phyloP scores from a whole-genome alignment of 1,140 invertebrate genomes.

The Akabosia matsudoensis region DNA sequence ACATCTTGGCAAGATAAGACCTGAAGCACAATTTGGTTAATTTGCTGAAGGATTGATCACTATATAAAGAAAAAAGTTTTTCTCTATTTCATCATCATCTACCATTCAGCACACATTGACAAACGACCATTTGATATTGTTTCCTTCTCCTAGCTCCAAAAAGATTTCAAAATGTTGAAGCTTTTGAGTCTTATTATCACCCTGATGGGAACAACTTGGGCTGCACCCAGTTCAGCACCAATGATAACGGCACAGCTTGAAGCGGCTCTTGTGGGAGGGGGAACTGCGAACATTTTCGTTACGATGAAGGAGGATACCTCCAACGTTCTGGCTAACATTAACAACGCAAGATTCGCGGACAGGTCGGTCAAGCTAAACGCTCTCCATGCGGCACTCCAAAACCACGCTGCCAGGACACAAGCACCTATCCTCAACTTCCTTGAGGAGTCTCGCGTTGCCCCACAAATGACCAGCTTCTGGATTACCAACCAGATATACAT shows the following conservation, averaged over 20 bases:
- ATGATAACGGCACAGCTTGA: background rate
- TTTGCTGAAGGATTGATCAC: too few relatives aligned
- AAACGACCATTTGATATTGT: too few relatives aligned
- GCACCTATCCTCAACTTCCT: conserved; percentile 8
- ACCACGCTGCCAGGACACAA: conserved; percentile 1
- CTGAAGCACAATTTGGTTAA: too few relatives aligned
- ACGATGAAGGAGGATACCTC: background rate
- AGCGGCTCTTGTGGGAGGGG: background rate
- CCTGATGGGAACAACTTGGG: too few relatives aligned
- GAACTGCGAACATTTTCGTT: background rate
- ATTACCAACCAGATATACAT: conserved; percentile 26
- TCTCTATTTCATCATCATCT: too few relatives aligned
- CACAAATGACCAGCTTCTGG: conserved; percentile 21
- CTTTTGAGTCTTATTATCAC: too few relatives aligned
- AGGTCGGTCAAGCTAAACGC: background rate
- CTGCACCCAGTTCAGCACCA: background rate
- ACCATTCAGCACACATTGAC: too few relatives aligned
- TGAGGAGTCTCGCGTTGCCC: background rate
- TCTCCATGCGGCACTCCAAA: background rate
- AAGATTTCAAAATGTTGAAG: too few relatives aligned
- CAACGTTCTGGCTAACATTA: background rate
- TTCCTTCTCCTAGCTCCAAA: too few relatives aligned
- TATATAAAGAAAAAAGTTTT: too few relatives aligned
- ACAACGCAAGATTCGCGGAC: background rate
- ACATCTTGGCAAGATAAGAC: too few relatives aligned